phyloP scores from a whole-genome alignment of 2,888 invertebrate species.

The Phengaris alcon region DNA sequence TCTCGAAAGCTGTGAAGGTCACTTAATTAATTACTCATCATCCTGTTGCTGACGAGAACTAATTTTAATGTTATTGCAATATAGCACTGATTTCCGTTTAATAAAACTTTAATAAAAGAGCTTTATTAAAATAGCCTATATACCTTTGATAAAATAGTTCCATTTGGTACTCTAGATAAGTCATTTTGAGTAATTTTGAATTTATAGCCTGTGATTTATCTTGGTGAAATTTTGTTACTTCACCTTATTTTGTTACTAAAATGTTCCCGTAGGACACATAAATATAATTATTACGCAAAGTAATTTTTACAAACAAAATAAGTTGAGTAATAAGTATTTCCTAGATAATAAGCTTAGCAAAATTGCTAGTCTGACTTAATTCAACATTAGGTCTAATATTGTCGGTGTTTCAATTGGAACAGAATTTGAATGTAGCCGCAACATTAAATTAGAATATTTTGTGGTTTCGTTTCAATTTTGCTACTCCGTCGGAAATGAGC shows the following conservation, averaged over 20 bases:
- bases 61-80: conserved; percentile 17
- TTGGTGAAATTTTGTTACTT: not conserved
- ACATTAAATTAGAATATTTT: conserved; percentile 19
- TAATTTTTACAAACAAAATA: not conserved
- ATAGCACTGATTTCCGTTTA: not conserved
- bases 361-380: conserved; percentile 6
- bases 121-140: too few species aligned
- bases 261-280: not conserved
- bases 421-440: conserved; percentile 17
- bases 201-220: not conserved
- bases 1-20: conserved; percentile 31
- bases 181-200: too few species aligned
- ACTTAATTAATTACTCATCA: conserved; percentile 32
- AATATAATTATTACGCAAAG: not conserved
- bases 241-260: not conserved
- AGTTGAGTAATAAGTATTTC: not conserved
- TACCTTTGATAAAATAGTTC: not conserved
- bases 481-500: not conserved
- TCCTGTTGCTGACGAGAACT: not conserved
- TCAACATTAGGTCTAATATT: conserved; percentile 10
- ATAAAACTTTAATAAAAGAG: too few species aligned
- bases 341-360: not conserved
- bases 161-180: too few species aligned
- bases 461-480: conserved; percentile 13
- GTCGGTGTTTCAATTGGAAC: conserved; percentile 12